Base-by-base conservation (phyloP, 1,140 invertebrate genomes). In the Penaeus japonicus region DNA sequence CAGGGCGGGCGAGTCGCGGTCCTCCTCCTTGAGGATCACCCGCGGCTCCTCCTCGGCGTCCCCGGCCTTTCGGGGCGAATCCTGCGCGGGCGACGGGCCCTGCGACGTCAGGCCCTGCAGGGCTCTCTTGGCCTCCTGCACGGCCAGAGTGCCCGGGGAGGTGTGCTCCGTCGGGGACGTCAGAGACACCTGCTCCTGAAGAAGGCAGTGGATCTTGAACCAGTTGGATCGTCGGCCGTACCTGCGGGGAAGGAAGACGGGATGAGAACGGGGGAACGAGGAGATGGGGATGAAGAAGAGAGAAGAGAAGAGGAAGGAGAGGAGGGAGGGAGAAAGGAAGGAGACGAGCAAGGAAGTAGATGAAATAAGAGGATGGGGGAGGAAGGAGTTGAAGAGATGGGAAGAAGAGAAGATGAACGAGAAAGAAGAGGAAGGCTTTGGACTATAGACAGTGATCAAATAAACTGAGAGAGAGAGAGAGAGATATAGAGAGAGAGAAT, bases 131-230 rank as follows among this genome's bases (percentile, higher is more conserved):
- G 73, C 73, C 30, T 77, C 73, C 30, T 77, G 73, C 18, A 77
- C 39, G 20, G 73, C 73, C 73, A 77, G 30, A 27, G 30, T 35
- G 27, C 47, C 5, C 47, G 47, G 47, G 4, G 47, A 47, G 10
- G 47, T 35, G 22, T 22, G 30, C 73, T 27, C n/a, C 39, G 20
- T 77, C 39, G 30, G 22, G 27, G 73, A 20, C 17, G 30, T 20
- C 0, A 32, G 30, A 24, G 73, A 77, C 20, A 39, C 27, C 73
- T 32, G 30, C 73, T 47, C 47, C 47, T 47, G 47, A 7, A 39
- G 39, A 20, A 77, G 73, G 73, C 73, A 77, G 73, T 77, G 73
- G 73, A 77, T 77, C 30, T 77, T 77, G 73, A 77, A 77, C 73
- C 73, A 77, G 73, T 77, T 77, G 73, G 73, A 77, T 7, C 47